Evolutionary conservation across 2,888 invertebrate genomes (phyloP).

Genomic region (Sinopyrophorus schimmeli): DNA sequence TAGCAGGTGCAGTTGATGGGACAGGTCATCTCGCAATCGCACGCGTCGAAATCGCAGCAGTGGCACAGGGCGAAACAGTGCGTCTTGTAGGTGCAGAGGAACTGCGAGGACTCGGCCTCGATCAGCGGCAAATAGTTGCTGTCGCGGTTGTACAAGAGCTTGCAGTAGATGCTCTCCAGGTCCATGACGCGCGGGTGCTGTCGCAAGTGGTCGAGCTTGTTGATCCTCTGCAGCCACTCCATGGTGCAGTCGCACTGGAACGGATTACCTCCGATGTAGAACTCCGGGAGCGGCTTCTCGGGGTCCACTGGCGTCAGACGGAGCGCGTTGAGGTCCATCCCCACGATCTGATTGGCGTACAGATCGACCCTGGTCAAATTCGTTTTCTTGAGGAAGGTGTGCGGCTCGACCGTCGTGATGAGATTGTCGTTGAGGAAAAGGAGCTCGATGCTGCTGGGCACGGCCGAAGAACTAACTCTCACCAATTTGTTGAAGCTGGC

Average conservation of each 20-base stretch:
- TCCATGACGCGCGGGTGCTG: slow-evolving; percentile 92
- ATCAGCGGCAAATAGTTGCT: slow-evolving; percentile 82
- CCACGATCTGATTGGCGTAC: slow-evolving; percentile 88
- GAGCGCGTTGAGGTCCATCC: slow-evolving; percentile 87
- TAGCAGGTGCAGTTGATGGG: slow-evolving; percentile 93
- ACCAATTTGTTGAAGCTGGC: slow-evolving; percentile 88
- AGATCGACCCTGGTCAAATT: slow-evolving; percentile 90
- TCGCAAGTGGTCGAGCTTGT: slow-evolving; percentile 77
- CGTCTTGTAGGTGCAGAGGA: slow-evolving; percentile 88
- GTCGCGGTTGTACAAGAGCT: slow-evolving; percentile 81
- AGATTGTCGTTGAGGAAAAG: slow-evolving; percentile 88
- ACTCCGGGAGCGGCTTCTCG: slow-evolving; percentile 78
- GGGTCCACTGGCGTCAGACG: slow-evolving; percentile 79
- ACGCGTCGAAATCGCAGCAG: slow-evolving; percentile 95
- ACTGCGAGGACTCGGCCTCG: slow-evolving; percentile 86
- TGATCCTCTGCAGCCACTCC: slow-evolving; percentile 93
- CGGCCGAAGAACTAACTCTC: slow-evolving; percentile 72
- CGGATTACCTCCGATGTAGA: slow-evolving; percentile 92
- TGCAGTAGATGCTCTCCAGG: slow-evolving; percentile 86
- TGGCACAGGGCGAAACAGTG: slow-evolving; percentile 94
- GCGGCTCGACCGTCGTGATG: slow-evolving; percentile 82
- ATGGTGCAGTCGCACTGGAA: slow-evolving; percentile 94
- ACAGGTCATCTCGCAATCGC: slow-evolving; percentile 97
- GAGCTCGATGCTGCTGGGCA: slow-evolving; percentile 84
- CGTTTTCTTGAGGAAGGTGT: slow-evolving; percentile 85